Evolutionary conservation across 2,797 vertebrate genomes (phyloP).

Genomic region (Pelobates cultripes): DNA sequence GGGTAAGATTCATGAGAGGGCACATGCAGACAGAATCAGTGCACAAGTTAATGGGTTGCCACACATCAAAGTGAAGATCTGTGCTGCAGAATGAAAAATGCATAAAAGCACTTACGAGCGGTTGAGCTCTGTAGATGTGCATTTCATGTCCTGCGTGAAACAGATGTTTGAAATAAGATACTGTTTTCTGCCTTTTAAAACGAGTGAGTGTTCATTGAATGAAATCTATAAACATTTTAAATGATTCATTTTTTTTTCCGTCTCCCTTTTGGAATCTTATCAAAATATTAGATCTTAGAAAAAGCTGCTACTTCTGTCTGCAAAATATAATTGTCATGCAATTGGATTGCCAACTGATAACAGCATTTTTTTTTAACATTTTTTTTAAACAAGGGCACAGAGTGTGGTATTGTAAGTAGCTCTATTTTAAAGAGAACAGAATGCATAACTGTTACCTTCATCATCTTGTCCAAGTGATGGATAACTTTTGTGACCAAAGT

Average conservation of each 20-base stretch:
- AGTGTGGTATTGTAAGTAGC: no score
- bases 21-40: constrained; percentile 46
- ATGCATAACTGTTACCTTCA: no score
- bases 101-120: constrained; percentile 49
- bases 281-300: constrained; percentile 11
- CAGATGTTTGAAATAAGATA: constrained; percentile 57
- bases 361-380: no score
- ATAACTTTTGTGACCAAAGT: no score
- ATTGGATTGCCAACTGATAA: no score
- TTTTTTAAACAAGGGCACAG: no score
- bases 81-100: constrained; percentile 46
- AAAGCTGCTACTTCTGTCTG: no score
- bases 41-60: constrained; percentile 50
- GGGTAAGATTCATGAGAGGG: constrained; percentile 47
- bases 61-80: constrained; percentile 50
- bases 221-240: constrained; percentile 29
- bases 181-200: constrained; percentile 33
- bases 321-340: no score
- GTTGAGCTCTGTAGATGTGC: constrained; percentile 40
- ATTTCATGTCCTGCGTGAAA: constrained; percentile 49
- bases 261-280: background rate
- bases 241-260: background rate
- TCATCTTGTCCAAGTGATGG: no score
- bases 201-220: constrained; percentile 25
- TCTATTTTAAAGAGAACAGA: no score